Percentiles rank a stretch among this genome's conserved stretches.
These are phyloP conservation scores for Trichogramma pretiosum DNA, from an alignment of 1,140 invertebrate species.

Conservation along the genomic window DNA sequence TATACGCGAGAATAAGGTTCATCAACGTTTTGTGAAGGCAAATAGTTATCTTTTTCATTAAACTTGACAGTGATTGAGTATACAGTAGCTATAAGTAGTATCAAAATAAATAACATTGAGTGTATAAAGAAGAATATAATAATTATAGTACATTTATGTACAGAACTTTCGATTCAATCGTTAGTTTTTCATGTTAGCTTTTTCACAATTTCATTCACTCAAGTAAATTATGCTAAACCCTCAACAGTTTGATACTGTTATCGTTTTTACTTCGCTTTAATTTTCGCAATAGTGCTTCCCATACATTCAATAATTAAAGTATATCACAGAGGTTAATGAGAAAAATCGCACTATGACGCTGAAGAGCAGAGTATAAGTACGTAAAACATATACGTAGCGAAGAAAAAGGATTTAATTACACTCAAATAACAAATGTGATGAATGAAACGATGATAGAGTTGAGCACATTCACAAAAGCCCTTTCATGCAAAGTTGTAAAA, in stretches of 20 bases:
- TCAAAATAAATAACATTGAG: slow-evolving; percentile 45
- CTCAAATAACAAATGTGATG: too few relatives aligned
- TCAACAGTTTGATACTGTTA: slow-evolving; percentile 6
- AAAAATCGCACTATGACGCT: slow-evolving; percentile 33
- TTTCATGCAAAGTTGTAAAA: slow-evolving; percentile 18
- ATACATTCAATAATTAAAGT: slow-evolving; percentile 42
- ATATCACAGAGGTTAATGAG: slow-evolving; percentile 45
- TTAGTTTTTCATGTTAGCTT: slow-evolving; percentile 30
- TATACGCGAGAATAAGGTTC: too few relatives aligned
- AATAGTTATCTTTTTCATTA: slow-evolving; percentile 31
- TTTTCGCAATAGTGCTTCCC: too few relatives aligned
- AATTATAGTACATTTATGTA: slow-evolving; percentile 39
- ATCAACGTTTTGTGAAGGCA: slow-evolving; percentile 41
- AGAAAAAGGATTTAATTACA: neutral
- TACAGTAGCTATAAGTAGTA: slow-evolving; percentile 41
- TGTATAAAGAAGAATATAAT: slow-evolving; percentile 40
- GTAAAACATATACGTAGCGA: neutral
- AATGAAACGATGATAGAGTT: too few relatives aligned
- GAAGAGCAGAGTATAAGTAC: slow-evolving; percentile 27
- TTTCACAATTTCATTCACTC: neutral
- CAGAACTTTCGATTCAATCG: too few relatives aligned
- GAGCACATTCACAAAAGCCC: slow-evolving; percentile 18
- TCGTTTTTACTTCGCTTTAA: slow-evolving; percentile 9
- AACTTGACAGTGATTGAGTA: slow-evolving; percentile 34
- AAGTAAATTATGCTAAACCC: slow-evolving; percentile 3